phyloP scores from a whole-genome alignment of 2,113 vertebrate genomes.

The Columba janthina region DNA sequence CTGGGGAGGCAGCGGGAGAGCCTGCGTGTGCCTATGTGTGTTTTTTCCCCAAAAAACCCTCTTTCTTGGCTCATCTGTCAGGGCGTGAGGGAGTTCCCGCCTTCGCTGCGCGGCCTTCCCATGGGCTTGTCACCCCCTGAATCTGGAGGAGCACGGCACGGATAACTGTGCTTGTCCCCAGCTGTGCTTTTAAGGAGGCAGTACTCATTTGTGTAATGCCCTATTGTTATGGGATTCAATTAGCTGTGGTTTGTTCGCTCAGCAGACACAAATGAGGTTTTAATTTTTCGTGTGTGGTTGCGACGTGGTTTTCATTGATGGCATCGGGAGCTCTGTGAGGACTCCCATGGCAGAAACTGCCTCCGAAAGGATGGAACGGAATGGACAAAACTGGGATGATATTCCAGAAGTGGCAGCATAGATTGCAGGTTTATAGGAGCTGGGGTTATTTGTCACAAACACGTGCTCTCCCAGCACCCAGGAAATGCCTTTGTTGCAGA shows the following conservation, averaged over 20 bases:
- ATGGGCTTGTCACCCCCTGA: neutral
- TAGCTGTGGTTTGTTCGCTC: slow-evolving; percentile 29
- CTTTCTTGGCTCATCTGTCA: neutral
- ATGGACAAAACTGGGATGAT: neutral
- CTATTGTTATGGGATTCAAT: slow-evolving; percentile 55
- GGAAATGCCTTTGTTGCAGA: neutral
- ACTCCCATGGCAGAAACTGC: neutral
- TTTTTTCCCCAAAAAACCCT: neutral
- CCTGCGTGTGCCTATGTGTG: rapidly evolving
- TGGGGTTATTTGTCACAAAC: neutral
- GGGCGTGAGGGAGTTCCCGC: neutral
- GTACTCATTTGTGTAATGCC: neutral
- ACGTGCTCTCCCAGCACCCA: neutral
- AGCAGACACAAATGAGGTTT: slow-evolving; percentile 55
- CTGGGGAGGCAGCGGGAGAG: neutral
- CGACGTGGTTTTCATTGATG: neutral
- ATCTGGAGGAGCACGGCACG: neutral
- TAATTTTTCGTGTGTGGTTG: slow-evolving; percentile 6
- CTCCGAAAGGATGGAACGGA: neutral
- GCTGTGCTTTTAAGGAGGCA: slow-evolving; percentile 37
- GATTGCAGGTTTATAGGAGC: neutral
- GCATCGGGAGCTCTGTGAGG: neutral
- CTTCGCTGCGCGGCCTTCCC: neutral
- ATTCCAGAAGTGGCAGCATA: neutral
- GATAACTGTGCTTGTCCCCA: neutral